Percentiles rank a stretch among this genome's conserved stretches.
Evolutionary conservation across 2,888 invertebrate genomes (phyloP).

Genomic region (Troides helena): DNA sequence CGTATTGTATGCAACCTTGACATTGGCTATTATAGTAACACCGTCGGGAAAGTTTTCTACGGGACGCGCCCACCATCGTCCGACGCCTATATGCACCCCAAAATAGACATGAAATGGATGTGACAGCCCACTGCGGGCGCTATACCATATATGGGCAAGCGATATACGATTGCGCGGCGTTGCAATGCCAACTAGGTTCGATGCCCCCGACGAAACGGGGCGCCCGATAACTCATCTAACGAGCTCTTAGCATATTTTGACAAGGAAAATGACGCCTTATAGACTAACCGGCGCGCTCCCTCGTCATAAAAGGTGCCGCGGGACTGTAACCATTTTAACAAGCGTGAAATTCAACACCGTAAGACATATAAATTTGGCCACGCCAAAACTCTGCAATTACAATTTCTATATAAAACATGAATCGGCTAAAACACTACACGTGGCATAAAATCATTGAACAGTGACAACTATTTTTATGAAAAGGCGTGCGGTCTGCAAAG

Average conservation of each 20-base stretch:
- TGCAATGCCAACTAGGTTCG: constrained; percentile 68
- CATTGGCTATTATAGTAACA: constrained; percentile 37
- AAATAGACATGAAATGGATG: constrained; percentile 62
- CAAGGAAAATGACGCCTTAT: constrained; percentile 37
- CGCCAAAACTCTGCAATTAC: constrained; percentile 32
- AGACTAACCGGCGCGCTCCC: constrained; percentile 31
- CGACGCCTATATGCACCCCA: constrained; percentile 48
- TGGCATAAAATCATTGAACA: constrained; percentile 78
- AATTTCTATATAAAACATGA: constrained; percentile 37
- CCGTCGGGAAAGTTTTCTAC: constrained; percentile 37
- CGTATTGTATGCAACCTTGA: constrained; percentile 55
- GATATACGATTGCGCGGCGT: constrained; percentile 75
- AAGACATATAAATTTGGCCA: constrained; percentile 26
- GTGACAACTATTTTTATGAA: constrained; percentile 71
- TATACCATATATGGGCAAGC: constrained; percentile 77
- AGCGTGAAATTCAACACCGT: constrained; percentile 78
- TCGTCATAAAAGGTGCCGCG: constrained; percentile 75
- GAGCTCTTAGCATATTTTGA: constrained; percentile 31
- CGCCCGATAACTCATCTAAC: constrained; percentile 49
- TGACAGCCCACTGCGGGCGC: constrained; percentile 55
- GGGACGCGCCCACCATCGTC: constrained; percentile 39
- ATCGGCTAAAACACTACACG: constrained; percentile 64
- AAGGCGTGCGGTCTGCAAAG: constrained; percentile 72
- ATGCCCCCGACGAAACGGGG: constrained; percentile 60
- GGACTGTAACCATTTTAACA: constrained; percentile 64